Evolutionary conservation across 2,888 invertebrate genomes (phyloP).

Genomic region (Diogma glabrata): DNA sequence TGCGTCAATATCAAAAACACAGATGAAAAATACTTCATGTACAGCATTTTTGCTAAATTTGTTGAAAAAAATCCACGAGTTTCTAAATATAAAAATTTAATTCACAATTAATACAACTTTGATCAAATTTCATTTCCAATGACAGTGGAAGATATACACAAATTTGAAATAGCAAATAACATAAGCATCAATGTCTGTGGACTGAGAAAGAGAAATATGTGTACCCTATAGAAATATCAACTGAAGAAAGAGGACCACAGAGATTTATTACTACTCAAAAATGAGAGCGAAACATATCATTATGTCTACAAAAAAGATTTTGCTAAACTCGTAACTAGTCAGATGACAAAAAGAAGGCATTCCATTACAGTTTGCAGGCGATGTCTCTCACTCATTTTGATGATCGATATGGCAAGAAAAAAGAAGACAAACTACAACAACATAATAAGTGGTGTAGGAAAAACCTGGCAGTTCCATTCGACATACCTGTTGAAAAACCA

Average conservation of each 20-base stretch:
- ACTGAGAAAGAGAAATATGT: too few species aligned
- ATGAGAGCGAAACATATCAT: background rate
- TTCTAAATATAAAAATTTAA: background rate
- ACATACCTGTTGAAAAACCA: background rate
- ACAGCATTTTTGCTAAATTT: background rate
- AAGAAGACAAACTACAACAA: background rate
- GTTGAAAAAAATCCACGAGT: background rate
- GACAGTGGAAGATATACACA: background rate
- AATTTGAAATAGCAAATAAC: background rate
- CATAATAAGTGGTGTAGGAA: background rate
- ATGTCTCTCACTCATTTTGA: background rate
- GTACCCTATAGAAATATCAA: too few species aligned
- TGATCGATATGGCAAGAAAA: background rate
- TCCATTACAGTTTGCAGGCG: background rate
- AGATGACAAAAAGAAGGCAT: background rate
- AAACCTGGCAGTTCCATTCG: background rate
- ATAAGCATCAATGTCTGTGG: background rate
- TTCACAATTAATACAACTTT: background rate
- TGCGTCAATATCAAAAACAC: background rate
- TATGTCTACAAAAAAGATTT: background rate
- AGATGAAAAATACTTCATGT: background rate
- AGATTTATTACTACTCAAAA: background rate
- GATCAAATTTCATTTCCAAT: background rate
- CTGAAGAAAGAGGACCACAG: background rate
- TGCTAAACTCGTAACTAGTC: background rate